phyloP scores from a whole-genome alignment of 2,888 invertebrate species.

The Thyatira batis region DNA sequence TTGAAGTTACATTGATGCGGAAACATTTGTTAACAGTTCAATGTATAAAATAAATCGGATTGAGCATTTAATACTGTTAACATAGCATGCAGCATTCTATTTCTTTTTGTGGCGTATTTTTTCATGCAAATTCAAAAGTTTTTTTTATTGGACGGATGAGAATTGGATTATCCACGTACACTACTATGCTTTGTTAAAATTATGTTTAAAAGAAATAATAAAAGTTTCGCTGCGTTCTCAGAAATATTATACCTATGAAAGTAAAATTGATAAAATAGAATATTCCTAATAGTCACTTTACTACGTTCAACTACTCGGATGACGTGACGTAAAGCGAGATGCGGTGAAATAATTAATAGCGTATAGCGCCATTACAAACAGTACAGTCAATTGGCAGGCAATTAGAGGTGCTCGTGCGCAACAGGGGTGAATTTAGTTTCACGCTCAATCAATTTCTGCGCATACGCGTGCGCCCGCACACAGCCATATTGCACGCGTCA shows the following conservation, averaged over 20 bases:
- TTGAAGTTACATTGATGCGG: neutral
- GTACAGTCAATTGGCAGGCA: conserved; percentile 70
- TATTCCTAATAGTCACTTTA: too few relatives aligned
- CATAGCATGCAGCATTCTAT: too few relatives aligned
- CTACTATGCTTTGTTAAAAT: too few relatives aligned
- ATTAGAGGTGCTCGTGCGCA: conserved; percentile 64
- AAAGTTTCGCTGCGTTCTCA: too few relatives aligned
- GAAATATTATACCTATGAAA: too few relatives aligned
- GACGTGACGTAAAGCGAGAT: conserved; percentile 1
- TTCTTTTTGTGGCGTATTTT: too few relatives aligned
- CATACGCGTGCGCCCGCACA: conserved; percentile 62
- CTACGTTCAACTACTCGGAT: neutral
- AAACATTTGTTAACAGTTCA: neutral
- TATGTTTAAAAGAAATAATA: too few relatives aligned
- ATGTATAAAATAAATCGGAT: neutral
- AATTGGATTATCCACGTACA: too few relatives aligned
- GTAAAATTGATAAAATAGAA: too few relatives aligned
- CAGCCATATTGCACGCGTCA: conserved; percentile 82
- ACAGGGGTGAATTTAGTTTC: conserved; percentile 80
- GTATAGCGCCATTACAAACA: conserved; percentile 44
- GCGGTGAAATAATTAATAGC: conserved; percentile 1
- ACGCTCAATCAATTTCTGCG: conserved; percentile 81
- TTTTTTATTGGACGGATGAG: too few relatives aligned
- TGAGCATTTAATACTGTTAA: too few relatives aligned
- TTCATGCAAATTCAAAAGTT: too few relatives aligned